Percentiles rank a stretch among this genome's conserved stretches.
Conservation (phyloP, 1,140 invertebrate species). For the Drosophila teissieri region DNA sequence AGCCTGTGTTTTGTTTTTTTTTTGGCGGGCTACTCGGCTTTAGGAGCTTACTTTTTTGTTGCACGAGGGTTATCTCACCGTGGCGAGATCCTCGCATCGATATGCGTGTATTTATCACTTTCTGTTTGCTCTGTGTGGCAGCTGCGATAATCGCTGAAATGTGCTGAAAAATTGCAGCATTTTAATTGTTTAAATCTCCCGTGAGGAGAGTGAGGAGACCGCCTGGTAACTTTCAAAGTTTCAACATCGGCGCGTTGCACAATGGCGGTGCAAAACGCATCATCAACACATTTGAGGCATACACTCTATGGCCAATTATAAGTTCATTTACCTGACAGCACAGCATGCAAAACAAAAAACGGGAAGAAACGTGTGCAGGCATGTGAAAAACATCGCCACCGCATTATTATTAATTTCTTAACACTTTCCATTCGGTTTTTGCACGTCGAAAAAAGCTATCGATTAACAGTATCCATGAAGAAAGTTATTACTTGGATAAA, state of each 20-base stretch:
- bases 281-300: constrained; percentile 34
- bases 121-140: constrained; percentile 64
- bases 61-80: constrained; percentile 28
- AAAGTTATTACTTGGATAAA: neutral
- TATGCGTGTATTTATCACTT: constrained; percentile 64
- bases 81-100: constrained; percentile 33
- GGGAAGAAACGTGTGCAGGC: constrained; percentile 74
- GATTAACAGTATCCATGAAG: neutral
- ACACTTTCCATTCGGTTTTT: constrained; percentile 73
- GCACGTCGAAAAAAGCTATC: constrained; percentile 19
- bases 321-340: constrained; percentile 77
- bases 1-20: constrained; percentile 1
- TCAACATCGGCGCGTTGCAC: constrained; percentile 28
- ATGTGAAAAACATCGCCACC: constrained; percentile 75
- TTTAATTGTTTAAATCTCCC: too few relatives aligned
- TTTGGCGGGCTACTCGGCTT: constrained; percentile 44
- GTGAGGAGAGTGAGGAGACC: too few relatives aligned
- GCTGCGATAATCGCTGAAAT: constrained; percentile 67
- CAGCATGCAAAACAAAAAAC: constrained; percentile 48
- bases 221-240: constrained; percentile 30
- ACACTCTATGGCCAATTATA: constrained; percentile 75
- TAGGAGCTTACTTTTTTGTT: constrained; percentile 3
- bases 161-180: constrained; percentile 71
- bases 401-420: constrained; percentile 81
- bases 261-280: constrained; percentile 52